These are phyloP conservation scores for Schizaphis graminum DNA, from an alignment of 2,888 invertebrate genomes.

Conservation along the genomic window DNA sequence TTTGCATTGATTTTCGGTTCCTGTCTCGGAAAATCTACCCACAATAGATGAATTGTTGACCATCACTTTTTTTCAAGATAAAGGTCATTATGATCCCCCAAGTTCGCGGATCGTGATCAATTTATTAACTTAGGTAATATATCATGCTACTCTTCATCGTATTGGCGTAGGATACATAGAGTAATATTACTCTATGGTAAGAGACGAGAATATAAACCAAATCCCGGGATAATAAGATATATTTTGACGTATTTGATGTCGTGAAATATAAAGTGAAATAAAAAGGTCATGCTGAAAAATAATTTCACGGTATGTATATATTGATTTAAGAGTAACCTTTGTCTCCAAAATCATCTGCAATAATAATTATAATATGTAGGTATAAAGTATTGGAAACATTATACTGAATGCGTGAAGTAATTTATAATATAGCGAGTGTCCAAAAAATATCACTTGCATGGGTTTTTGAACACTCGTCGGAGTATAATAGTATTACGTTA, in stretches of 20 bases:
- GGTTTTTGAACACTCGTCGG: no score
- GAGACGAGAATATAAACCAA: neutral
- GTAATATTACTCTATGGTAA: no score
- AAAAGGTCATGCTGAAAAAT: neutral
- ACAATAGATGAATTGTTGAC: neutral
- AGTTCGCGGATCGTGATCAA: neutral
- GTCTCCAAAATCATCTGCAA: neutral
- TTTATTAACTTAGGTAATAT: neutral
- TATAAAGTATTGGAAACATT: neutral
- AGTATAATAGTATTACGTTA: no score
- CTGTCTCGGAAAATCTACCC: neutral
- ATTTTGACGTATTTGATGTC: neutral
- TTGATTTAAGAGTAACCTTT: neutral
- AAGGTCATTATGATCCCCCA: neutral
- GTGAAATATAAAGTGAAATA: neutral
- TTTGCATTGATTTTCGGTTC: neutral
- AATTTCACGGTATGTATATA: neutral
- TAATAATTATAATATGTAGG: neutral
- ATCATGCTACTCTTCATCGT: neutral
- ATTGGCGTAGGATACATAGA: no score
- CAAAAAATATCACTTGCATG: neutral
- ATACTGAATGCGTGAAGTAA: neutral
- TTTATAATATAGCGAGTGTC: neutral
- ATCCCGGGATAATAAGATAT: neutral
- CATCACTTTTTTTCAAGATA: neutral